These are phyloP conservation scores for Orthosia gracilis DNA, from an alignment of 2,888 invertebrate species.

Conservation along the genomic window DNA sequence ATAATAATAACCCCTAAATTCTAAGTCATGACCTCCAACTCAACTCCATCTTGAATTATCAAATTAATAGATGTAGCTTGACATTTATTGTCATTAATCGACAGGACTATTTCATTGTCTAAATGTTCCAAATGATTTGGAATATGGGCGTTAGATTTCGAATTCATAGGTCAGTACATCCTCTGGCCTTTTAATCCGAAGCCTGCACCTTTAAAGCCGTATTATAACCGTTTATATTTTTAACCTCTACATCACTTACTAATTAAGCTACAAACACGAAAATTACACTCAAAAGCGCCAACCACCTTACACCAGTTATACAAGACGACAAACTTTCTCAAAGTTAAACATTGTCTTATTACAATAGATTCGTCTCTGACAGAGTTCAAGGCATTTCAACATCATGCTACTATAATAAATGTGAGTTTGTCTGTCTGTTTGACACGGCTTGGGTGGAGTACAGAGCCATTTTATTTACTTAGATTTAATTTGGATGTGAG, in stretches of 20 bases:
- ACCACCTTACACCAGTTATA: not conserved
- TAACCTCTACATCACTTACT: not conserved
- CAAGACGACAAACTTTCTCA: constrained; percentile 22
- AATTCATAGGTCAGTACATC: too few species aligned
- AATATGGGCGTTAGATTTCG: too few species aligned
- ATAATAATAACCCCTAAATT: too few species aligned
- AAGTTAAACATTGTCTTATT: constrained; percentile 47
- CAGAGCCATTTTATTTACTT: constrained; percentile 3
- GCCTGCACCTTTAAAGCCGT: too few species aligned
- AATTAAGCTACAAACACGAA: constrained; percentile 19
- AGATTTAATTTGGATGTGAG: not conserved
- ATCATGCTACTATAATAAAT: constrained; percentile 38
- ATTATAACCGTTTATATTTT: too few species aligned
- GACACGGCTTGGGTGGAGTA: not conserved
- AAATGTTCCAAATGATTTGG: too few species aligned
- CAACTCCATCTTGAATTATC: too few species aligned
- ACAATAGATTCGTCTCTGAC: constrained; percentile 57
- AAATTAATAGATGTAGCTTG: too few species aligned
- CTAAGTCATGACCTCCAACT: too few species aligned
- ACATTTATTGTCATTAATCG: too few species aligned
- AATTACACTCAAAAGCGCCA: not conserved
- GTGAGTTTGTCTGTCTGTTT: constrained; percentile 39
- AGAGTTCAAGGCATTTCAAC: constrained; percentile 43
- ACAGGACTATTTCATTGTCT: too few species aligned
- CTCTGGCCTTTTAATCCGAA: too few species aligned